Base-by-base conservation (phyloP, 2,113 vertebrate genomes). In the Carettochelys insculpta region DNA sequence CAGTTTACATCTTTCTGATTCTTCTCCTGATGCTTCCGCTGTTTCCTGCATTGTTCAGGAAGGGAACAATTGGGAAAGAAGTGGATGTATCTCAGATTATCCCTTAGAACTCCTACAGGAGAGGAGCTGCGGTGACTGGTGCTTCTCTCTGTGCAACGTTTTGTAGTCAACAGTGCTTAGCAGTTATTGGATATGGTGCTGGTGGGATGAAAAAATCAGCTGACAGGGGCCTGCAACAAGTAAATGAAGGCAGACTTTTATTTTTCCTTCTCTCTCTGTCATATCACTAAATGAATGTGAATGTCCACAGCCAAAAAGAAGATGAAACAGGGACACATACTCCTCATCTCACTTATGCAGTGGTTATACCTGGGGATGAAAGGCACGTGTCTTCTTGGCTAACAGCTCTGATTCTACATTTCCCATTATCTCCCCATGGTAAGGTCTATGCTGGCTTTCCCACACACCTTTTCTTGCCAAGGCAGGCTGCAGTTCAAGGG, bases 11-110 rank as follows among this genome's bases (percentile, higher is more conserved):
- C 80, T 93, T 88, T 25, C 51, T 93, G 85, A 86, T 83, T 93
- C 92, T 83, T 86, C 95, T 96, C 86, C 94, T 96, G 84, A 75
- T 88, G 58, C 86, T 93, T 95, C 82, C 81, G 95, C 6, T 34
- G 48, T 91, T 92, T 92, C 19, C 75, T 83, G 53, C 29, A 43
- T 83, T 87, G 80, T 85, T 82, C 89, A 78, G 14, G 12, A 12
- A 90, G 45, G 43, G 38, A 7, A 92, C 10, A 3, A 12, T 6
- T 47, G 83, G 53, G 51, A 87, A 90, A 54, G 27, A 0, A 4
- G 77, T 79, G 68, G 24, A n/a, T n/a, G n/a, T n/a, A n/a, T n/a
- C n/a, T n/a, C n/a, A n/a, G n/a, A n/a, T n/a, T 34, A 68, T 38
- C 58, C 50, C 43, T 85, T 25, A 82, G 25, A 91, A 56, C 2